A percentile compares a stretch with the other conserved stretches of the same genome.
phyloP scores from a whole-genome alignment of 2,113 vertebrate genomes.

The Stictonetta naevosa region DNA sequence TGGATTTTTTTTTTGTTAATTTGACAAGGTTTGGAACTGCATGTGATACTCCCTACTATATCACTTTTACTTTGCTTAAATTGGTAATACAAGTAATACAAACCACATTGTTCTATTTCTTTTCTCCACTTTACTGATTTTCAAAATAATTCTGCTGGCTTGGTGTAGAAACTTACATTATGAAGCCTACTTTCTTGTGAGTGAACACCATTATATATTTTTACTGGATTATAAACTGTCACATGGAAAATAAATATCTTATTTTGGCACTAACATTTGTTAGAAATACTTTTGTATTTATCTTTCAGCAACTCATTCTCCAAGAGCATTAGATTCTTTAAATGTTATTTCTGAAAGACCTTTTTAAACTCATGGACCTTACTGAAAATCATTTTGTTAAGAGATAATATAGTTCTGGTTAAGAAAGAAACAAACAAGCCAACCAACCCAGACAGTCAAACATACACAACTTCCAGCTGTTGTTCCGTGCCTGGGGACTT shows the following conservation, averaged over 20 bases:
- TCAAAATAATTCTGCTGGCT: background rate
- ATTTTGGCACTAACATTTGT: slow-evolving; percentile 9
- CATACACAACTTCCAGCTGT: slow-evolving; percentile 6
- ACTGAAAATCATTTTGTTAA: background rate
- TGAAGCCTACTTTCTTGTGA: background rate
- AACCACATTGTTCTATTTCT: background rate
- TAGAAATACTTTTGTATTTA: slow-evolving; percentile 35
- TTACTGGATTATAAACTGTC: background rate
- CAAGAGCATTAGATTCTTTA: background rate
- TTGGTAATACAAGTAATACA: background rate
- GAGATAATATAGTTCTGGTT: slow-evolving; percentile 20
- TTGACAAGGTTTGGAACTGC: background rate
- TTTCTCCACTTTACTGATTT: background rate
- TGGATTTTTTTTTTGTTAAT: background rate
- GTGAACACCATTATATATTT: background rate
- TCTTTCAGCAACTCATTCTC: slow-evolving; percentile 23
- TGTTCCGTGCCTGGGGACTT: slow-evolving; percentile 28
- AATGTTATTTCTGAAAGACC: background rate
- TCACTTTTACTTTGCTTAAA: background rate
- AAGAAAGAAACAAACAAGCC: slow-evolving; percentile 12
- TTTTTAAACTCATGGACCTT: background rate
- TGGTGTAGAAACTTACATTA: background rate
- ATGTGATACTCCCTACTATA: background rate
- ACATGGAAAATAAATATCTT: slow-evolving; percentile 26
- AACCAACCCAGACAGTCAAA: background rate